phyloP scores from a whole-genome alignment of 2,113 vertebrate genomes.

The Mormyrus iriodes region DNA sequence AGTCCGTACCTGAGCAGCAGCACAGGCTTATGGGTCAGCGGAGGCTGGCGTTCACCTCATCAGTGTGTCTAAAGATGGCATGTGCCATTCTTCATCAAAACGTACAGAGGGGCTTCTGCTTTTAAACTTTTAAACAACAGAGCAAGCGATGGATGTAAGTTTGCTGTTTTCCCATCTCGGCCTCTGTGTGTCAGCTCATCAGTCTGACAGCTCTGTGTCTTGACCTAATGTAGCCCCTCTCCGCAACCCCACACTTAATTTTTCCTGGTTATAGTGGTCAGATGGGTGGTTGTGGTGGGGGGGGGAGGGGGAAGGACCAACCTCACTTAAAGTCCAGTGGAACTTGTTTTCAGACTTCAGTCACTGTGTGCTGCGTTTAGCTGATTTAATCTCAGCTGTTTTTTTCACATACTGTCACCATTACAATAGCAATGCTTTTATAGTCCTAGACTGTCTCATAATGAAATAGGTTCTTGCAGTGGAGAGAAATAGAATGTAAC shows the following conservation, averaged over 20 bases:
- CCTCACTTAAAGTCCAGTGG: neutral
- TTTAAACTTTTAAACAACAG: neutral
- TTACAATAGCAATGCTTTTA: neutral
- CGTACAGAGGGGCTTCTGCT: too few species aligned
- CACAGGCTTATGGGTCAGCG: neutral
- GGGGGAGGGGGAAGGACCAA: too few species aligned
- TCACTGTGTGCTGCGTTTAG: neutral
- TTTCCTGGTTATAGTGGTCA: slow-evolving; percentile 4
- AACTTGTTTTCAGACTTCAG: neutral
- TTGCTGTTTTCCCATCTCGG: neutral
- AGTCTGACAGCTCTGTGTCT: neutral
- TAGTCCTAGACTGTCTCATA: neutral
- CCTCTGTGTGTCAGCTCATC: neutral
- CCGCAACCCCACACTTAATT: neutral
- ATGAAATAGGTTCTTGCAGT: neutral
- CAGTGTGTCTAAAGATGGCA: neutral
- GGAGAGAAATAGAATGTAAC: neutral
- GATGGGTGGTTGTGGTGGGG: neutral
- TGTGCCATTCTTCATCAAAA: neutral
- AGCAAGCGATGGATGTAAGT: neutral
- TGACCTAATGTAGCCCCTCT: neutral
- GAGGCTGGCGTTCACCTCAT: neutral
- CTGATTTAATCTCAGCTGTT: neutral
- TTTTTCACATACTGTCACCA: neutral
- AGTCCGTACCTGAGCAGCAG: neutral